Base-by-base conservation (phyloP, 2,113 vertebrate genomes). In the Phoenicopterus ruber region DNA sequence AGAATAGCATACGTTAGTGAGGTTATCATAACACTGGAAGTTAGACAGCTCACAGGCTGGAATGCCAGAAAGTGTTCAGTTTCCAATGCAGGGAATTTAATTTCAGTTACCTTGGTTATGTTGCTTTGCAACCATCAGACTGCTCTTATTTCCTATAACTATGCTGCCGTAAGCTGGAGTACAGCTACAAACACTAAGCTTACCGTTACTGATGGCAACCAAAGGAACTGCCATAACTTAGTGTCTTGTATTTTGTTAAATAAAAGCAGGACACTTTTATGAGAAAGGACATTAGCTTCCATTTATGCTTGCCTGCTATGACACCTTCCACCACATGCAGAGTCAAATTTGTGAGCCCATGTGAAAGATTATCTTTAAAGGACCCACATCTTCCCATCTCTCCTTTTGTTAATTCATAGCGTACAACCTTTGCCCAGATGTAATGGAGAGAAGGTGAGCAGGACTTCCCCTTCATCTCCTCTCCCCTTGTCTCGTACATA, bases 171-270 rank as follows among this genome's bases (percentile, higher is more conserved):
- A 50, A 82, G 4, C 42, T 42, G 10, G 19, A 74, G 15, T 21
- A 34, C 11, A 69, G 38, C 11, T 85, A 26, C 34, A 90, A 83
- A 12, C 14, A 50, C 49, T 55, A 71, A 63, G 13, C 12, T 70
- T 65, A 61, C 28, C 0, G 0, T 70, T 80, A 66, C 32, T 28
- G 67, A 77, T 31, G 19, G 47, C n/a, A 78, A 63, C 18, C 0
- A 0, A 73, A 77, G 50, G 22, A 94, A 71, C 9, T 59, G n/a
- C n/a, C 7, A 1, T 36, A 85, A 69, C 24, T 76, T 34, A 61
- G 2, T 36, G 10, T n/a, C 29, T 22, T 36, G 9, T 59, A 3
- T 13, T 82, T 80, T 78, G 17, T 65, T 78, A 58, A 73, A 58
- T 52, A 42, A 94, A 91, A 55, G 26, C n/a, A 78, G 20, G 29